Evolutionary conservation across 2,113 vertebrate genomes (phyloP).

Genomic region (Glaucidium brasilianum): DNA sequence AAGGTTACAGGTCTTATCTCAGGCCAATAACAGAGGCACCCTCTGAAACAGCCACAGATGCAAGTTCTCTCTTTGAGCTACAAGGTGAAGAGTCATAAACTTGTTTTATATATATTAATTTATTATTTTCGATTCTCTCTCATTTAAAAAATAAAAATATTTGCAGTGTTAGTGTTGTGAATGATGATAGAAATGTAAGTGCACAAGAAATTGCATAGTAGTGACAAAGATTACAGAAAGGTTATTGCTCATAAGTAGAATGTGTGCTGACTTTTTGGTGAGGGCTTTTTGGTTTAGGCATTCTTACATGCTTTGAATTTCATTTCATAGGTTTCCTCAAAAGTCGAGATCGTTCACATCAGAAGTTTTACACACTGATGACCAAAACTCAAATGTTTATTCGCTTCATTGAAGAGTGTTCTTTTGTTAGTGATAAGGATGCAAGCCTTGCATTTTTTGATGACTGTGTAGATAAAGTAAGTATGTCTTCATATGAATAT

Average conservation of each 20-base stretch:
- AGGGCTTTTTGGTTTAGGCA: background rate
- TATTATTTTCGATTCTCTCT: background rate
- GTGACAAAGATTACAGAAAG: background rate
- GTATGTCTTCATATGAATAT: background rate
- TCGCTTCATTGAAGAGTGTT: conserved; percentile 98
- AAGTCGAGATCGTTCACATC: conserved; percentile 95
- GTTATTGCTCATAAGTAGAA: accelerated
- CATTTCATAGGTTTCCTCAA: conserved; percentile 87
- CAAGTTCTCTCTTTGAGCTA: conserved; percentile 92
- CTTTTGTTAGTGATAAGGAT: conserved; percentile 98
- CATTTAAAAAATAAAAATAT: background rate
- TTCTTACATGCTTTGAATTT: conserved; percentile 1
- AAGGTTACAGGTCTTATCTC: conserved; percentile 93
- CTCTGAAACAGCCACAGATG: conserved; percentile 96
- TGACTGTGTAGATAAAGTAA: conserved; percentile 98
- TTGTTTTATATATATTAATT: background rate
- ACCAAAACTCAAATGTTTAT: conserved; percentile 99
- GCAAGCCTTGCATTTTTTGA: conserved; percentile 98
- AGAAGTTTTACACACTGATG: conserved; percentile 97
- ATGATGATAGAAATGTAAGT: background rate
- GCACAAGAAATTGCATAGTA: background rate
- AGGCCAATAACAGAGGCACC: conserved; percentile 95
- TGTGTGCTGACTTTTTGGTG: background rate
- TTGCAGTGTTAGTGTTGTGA: background rate
- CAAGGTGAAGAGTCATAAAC: conserved; percentile 81